Evolutionary conservation across 2,797 vertebrate species (phyloP).

Genomic region (Sylvilagus floridanus): DNA sequence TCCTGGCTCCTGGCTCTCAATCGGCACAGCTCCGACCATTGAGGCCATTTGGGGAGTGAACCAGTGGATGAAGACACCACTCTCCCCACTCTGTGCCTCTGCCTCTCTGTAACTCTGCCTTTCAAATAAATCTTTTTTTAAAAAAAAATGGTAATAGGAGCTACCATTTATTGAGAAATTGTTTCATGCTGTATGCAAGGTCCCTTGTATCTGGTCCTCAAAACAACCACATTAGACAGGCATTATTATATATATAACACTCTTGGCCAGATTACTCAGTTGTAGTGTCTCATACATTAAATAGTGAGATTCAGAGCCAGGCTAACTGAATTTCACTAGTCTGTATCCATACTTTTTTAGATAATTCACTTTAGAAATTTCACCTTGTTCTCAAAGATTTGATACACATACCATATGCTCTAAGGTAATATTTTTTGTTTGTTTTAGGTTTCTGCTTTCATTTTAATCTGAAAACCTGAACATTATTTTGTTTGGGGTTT

Average conservation of each 20-base stretch:
- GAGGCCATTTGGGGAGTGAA: no score
- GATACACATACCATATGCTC: background rate
- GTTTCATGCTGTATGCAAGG: slow-evolving; percentile 8
- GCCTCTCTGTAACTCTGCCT: no score
- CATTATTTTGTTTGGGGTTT: slow-evolving; percentile 25
- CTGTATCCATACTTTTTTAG: background rate
- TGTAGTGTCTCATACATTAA: background rate
- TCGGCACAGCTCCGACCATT: no score
- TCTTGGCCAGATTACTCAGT: background rate
- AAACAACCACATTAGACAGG: background rate
- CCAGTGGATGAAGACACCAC: no score
- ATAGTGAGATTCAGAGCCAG: slow-evolving; percentile 37
- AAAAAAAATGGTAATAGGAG: background rate
- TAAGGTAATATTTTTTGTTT: slow-evolving; percentile 41
- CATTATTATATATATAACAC: background rate
- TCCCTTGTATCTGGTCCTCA: background rate
- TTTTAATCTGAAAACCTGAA: slow-evolving; percentile 10
- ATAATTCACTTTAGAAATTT: slow-evolving; percentile 34
- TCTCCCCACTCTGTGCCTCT: no score
- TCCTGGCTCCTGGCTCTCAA: no score
- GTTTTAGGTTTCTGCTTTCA: background rate
- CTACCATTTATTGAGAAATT: slow-evolving; percentile 24
- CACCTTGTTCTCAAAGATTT: background rate
- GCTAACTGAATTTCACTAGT: background rate
- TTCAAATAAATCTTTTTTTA: no score